Conservation (phyloP, 2,888 invertebrate species). For the Plagodis pulveraria region DNA sequence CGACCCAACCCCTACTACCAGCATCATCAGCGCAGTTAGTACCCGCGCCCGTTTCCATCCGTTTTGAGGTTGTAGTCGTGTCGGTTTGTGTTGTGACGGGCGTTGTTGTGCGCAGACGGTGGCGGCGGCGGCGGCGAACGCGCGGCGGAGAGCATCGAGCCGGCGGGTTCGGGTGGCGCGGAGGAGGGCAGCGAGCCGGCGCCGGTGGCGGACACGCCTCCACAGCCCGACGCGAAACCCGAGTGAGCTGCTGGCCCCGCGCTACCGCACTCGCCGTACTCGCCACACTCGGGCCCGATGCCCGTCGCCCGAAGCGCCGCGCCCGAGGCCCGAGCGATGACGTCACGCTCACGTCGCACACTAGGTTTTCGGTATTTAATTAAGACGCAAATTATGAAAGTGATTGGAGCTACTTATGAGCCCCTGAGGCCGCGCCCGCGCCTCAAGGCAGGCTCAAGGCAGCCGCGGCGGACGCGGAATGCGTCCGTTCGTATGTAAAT, state of each 20-base stretch:
- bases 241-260: conserved; percentile 52
- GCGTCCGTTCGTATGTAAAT: conserved; percentile 77
- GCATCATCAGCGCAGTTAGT: conserved; percentile 80
- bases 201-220: conserved; percentile 56
- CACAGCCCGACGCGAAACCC: conserved; percentile 60
- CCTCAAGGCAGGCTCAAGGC: conserved; percentile 30
- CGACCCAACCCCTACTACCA: conserved; percentile 73
- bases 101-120: conserved; percentile 48
- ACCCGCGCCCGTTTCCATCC: conserved; percentile 26
- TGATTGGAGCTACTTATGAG: conserved; percentile 71
- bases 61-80: conserved; percentile 2
- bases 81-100: conserved; percentile 24
- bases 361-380: conserved; percentile 77
- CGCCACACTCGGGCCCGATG: conserved; percentile 33
- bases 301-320: neutral
- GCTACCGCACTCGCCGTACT: conserved; percentile 38
- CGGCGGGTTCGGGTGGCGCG: conserved; percentile 40
- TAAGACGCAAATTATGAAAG: conserved; percentile 82
- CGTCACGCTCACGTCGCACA: conserved; percentile 44
- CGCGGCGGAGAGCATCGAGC: conserved; percentile 54
- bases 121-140: conserved; percentile 59
- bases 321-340: conserved; percentile 13
- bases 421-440: conserved; percentile 45
- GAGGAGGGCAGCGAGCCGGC: conserved; percentile 51
- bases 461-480: conserved; percentile 51